phyloP scores from a whole-genome alignment of 2,113 vertebrate genomes.

The Microtus pennsylvanicus region DNA sequence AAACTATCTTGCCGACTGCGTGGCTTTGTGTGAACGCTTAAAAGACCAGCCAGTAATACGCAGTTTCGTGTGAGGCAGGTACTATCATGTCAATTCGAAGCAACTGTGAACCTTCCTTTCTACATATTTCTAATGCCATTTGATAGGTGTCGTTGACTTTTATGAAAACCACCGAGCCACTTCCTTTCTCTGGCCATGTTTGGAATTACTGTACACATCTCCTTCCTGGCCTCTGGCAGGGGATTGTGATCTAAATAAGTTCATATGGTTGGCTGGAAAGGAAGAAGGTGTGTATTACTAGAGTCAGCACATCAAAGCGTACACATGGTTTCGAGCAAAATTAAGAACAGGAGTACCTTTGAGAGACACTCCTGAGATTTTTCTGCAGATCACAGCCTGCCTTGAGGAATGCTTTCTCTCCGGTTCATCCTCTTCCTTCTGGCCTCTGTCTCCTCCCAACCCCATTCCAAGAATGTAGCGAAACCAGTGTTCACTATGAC shows the following conservation, averaged over 20 bases:
- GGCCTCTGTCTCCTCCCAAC: slow-evolving; percentile 33
- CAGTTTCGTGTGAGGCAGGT: slow-evolving; percentile 84
- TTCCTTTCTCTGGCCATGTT: slow-evolving; percentile 84
- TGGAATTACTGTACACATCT: slow-evolving; percentile 85
- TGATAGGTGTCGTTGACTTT: slow-evolving; percentile 83
- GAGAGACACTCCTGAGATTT: slow-evolving; percentile 69
- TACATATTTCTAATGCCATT: slow-evolving; percentile 86
- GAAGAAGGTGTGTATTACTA: slow-evolving; percentile 85
- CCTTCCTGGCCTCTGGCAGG: slow-evolving; percentile 85
- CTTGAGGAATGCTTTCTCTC: slow-evolving; percentile 71
- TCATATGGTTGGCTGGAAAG: slow-evolving; percentile 82
- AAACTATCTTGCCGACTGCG: slow-evolving; percentile 79
- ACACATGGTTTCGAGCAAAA: slow-evolving; percentile 83
- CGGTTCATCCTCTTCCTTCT: slow-evolving; percentile 40
- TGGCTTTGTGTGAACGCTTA: slow-evolving; percentile 83
- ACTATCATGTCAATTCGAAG: slow-evolving; percentile 84
- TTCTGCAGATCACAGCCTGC: slow-evolving; percentile 76
- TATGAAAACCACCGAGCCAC: slow-evolving; percentile 82
- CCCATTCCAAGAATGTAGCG: slow-evolving; percentile 27
- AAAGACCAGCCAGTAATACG: slow-evolving; percentile 81
- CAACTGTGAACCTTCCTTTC: slow-evolving; percentile 80
- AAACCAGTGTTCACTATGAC: slow-evolving; percentile 30
- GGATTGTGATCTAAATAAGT: slow-evolving; percentile 85
- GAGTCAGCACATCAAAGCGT: slow-evolving; percentile 83
- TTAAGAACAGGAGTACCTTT: slow-evolving; percentile 85